Evolutionary conservation across 2,888 invertebrate genomes (phyloP).

Genomic region (Apodemia mormo): DNA sequence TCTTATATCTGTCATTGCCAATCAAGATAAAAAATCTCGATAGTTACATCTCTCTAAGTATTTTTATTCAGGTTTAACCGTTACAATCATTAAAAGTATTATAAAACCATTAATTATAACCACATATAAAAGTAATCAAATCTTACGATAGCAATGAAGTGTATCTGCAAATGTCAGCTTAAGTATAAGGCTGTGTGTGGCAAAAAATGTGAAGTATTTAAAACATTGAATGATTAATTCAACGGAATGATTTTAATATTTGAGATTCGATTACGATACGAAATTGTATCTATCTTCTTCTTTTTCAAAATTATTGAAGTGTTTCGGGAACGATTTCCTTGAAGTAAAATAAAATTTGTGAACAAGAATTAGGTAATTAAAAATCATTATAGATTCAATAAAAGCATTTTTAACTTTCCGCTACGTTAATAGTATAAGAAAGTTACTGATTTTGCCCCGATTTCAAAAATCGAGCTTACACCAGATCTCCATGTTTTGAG

Average conservation of each 20-base stretch:
- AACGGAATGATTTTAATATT: conserved; percentile 30
- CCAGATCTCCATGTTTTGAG: no score
- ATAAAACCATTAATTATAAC: conserved; percentile 11
- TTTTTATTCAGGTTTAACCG: background rate
- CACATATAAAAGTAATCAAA: conserved; percentile 12
- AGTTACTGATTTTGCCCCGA: no score
- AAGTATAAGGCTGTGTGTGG: conserved; percentile 66
- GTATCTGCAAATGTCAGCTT: conserved; percentile 16
- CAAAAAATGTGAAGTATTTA: conserved; percentile 67
- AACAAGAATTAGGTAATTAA: no score
- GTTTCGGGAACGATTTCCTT: no score
- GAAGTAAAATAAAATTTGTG: no score
- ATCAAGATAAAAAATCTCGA: background rate
- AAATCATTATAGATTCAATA: no score
- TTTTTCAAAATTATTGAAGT: background rate
- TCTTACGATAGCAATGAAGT: conserved; percentile 11
- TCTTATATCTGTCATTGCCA: background rate
- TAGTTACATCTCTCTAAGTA: background rate
- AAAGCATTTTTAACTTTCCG: no score
- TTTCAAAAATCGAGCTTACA: no score
- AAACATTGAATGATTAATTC: conserved; percentile 76
- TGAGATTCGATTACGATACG: background rate
- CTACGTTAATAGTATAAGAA: no score
- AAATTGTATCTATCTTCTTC: no score
- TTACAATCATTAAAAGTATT: background rate